A percentile compares a stretch with the other conserved stretches of the same genome.
Conservation (phyloP, 2,888 invertebrate genomes). For the Salpingus planirostris region DNA sequence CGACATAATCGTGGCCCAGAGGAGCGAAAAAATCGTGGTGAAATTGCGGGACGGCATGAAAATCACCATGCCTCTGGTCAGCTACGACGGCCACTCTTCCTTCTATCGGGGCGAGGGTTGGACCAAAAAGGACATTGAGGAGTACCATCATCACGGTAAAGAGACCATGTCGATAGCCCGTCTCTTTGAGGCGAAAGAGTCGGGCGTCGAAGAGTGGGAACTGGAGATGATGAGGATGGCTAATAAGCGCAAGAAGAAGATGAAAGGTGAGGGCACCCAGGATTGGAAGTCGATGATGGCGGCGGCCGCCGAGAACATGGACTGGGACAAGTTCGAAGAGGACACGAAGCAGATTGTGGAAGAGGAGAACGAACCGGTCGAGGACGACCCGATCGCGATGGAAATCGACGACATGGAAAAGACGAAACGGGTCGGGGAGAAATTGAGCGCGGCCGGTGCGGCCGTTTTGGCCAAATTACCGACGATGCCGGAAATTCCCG, state of each 20-base stretch:
- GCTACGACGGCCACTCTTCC: slow-evolving; percentile 36
- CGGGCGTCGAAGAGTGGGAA: slow-evolving; percentile 37
- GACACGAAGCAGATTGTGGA: slow-evolving; percentile 35
- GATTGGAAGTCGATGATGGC: slow-evolving; percentile 38
- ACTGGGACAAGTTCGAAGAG: slow-evolving; percentile 38
- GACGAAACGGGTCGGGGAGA: slow-evolving; percentile 53
- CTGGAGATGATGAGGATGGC: slow-evolving; percentile 37
- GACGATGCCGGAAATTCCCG: slow-evolving; percentile 52
- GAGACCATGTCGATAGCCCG: slow-evolving; percentile 49
- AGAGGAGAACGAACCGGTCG: slow-evolving; percentile 32
- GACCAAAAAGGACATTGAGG: slow-evolving; percentile 49
- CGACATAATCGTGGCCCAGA: slow-evolving; percentile 66
- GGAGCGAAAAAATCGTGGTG: slow-evolving; percentile 63
- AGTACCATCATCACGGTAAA: slow-evolving; percentile 37
- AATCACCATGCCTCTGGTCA: slow-evolving; percentile 53
- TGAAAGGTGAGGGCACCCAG: slow-evolving; percentile 30
- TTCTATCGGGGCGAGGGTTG: slow-evolving; percentile 69
- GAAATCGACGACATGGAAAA: slow-evolving; percentile 47
- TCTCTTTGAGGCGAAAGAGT: slow-evolving; percentile 46
- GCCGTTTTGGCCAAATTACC: slow-evolving; percentile 52
- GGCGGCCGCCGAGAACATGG: slow-evolving; percentile 30
- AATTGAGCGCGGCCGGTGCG: slow-evolving; percentile 46
- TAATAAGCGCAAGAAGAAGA: slow-evolving; percentile 32
- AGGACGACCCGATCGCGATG: slow-evolving; percentile 44
- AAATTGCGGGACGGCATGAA: slow-evolving; percentile 61